Percentiles rank a stretch among this genome's conserved stretches.
Conservation (phyloP, 2,113 vertebrate species). For the Paedocypris sp. region DNA sequence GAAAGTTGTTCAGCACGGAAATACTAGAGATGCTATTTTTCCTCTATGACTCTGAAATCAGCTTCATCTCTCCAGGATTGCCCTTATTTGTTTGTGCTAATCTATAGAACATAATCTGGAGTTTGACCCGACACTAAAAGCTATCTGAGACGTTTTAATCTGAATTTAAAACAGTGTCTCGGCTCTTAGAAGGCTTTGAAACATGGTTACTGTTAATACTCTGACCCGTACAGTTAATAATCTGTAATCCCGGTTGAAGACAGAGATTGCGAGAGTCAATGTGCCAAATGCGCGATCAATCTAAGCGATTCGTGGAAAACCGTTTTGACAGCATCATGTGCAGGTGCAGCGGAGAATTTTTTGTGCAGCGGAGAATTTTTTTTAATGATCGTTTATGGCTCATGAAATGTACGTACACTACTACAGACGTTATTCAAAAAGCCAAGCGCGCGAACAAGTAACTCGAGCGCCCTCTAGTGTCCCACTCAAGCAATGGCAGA, state of each 20-base stretch:
- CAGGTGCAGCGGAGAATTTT: no score
- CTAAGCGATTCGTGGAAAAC: no score
- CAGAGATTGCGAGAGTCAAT: not conserved
- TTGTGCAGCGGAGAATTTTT: no score
- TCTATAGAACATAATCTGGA: no score
- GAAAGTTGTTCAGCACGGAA: not conserved
- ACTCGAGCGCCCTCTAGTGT: slow-evolving; percentile 30
- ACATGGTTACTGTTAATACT: not conserved
- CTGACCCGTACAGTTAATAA: not conserved
- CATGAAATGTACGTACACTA: no score
- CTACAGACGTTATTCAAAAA: not conserved
- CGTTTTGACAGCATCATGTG: not conserved
- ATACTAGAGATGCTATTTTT: no score
- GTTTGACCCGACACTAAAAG: not conserved
- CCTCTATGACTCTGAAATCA: no score
- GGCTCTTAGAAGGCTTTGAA: not conserved
- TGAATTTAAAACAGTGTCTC: not conserved
- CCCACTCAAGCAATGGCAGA: not conserved
- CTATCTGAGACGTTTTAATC: not conserved
- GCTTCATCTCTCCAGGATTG: no score
- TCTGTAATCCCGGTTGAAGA: not conserved
- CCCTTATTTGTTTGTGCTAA: no score
- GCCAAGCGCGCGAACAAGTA: not conserved
- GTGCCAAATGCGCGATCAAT: not conserved
- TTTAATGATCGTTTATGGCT: no score